These are phyloP conservation scores for Monochamus saltuarius DNA, from an alignment of 1,140 invertebrate species.

Conservation along the genomic window DNA sequence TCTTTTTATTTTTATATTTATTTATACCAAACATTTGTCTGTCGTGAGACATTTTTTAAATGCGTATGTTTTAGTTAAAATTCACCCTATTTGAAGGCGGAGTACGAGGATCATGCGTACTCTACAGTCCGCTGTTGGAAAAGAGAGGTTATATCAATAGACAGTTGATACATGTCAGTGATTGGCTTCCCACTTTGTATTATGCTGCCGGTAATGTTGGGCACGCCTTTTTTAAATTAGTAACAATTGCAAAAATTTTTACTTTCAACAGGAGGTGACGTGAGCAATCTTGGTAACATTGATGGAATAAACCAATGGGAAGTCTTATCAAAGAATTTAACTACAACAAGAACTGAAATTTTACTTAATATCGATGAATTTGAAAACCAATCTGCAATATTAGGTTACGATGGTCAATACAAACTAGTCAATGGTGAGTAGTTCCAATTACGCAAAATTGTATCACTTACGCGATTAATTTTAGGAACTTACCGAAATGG, in stretches of 20 bases:
- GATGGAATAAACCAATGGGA: constrained; percentile 83
- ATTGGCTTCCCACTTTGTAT: constrained; percentile 87
- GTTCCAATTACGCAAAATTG: neutral
- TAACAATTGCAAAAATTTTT: constrained; percentile 12
- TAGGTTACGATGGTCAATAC: constrained; percentile 79
- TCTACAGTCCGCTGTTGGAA: constrained; percentile 64
- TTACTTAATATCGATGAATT: constrained; percentile 88
- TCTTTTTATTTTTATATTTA: neutral
- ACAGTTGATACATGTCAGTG: constrained; percentile 77
- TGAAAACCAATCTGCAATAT: constrained; percentile 68
- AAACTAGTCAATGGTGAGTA: constrained; percentile 53
- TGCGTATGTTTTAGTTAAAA: constrained; percentile 52
- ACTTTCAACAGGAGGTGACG: constrained; percentile 52
- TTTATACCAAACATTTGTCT: neutral
- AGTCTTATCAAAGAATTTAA: constrained; percentile 57
- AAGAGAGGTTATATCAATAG: constrained; percentile 58
- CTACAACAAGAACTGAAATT: constrained; percentile 58
- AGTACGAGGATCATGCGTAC: constrained; percentile 66
- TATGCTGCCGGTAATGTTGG: constrained; percentile 60
- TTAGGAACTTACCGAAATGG: constrained; percentile 60
- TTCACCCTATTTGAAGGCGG: constrained; percentile 87
- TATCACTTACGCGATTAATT: constrained; percentile 59
- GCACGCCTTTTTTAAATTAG: constrained; percentile 14
- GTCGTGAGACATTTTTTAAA: neutral
- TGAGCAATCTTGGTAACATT: constrained; percentile 38